Conservation (phyloP, 1,140 invertebrate genomes). For the Cheumatopsyche charites region DNA sequence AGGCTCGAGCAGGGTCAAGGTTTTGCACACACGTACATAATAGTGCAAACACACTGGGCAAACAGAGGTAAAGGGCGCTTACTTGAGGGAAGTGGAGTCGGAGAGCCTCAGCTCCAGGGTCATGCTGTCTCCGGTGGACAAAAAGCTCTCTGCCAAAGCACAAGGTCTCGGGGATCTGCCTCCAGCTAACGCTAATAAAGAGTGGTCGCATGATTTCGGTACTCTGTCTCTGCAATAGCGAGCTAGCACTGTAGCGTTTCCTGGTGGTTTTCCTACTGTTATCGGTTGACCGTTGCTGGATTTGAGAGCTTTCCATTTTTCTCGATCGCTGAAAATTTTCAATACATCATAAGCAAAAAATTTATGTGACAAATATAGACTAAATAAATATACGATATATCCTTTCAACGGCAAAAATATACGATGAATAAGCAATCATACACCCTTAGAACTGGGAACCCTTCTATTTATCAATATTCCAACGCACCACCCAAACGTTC, state of each 20-base stretch:
- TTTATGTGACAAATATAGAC: no score
- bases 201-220: slow-evolving; percentile 79
- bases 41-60: background rate
- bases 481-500: no score
- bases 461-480: no score
- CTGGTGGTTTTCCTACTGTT: slow-evolving; percentile 62
- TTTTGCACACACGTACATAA: no score
- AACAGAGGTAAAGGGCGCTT: slow-evolving; percentile 48
- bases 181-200: slow-evolving; percentile 57
- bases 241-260: slow-evolving; percentile 75
- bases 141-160: slow-evolving; percentile 79
- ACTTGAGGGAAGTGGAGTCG: slow-evolving; percentile 84
- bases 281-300: slow-evolving; percentile 54
- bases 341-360: no score
- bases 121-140: slow-evolving; percentile 78
- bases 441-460: no score
- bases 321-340: slow-evolving; percentile 43
- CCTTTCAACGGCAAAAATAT: no score
- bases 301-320: slow-evolving; percentile 52
- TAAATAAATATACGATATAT: no score
- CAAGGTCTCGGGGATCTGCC: slow-evolving; percentile 70
- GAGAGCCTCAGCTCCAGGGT: slow-evolving; percentile 79
- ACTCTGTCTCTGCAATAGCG: slow-evolving; percentile 79
- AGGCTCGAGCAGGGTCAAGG: no score
- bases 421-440: no score